Percentiles rank a stretch among this genome's conserved stretches.
These are phyloP conservation scores for Machaerirhynchus nigripectus DNA, from an alignment of 2,113 vertebrate genomes.

Conservation along the genomic window DNA sequence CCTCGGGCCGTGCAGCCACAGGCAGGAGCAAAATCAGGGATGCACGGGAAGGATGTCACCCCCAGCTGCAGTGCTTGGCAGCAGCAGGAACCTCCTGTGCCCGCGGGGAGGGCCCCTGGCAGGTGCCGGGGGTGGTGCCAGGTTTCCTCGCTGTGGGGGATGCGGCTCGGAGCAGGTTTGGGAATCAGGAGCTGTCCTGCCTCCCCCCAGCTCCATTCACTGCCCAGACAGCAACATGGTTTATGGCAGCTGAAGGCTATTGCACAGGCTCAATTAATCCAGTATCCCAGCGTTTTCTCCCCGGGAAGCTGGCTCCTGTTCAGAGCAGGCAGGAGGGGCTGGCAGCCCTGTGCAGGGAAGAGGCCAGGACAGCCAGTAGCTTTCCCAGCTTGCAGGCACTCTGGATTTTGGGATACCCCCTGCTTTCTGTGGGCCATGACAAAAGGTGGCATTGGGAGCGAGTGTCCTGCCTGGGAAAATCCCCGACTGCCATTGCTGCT, in stretches of 20 bases:
- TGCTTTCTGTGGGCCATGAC: not conserved
- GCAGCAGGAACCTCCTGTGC: not conserved
- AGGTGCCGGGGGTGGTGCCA: not conserved
- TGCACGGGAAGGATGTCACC: accelerated
- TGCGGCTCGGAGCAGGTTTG: not conserved
- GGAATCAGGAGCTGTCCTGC: not conserved
- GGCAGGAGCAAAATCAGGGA: not conserved
- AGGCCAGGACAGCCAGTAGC: not conserved
- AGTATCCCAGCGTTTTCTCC: not conserved
- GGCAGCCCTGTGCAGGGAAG: not conserved
- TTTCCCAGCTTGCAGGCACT: not conserved
- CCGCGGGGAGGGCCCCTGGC: accelerated
- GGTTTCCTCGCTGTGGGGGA: not conserved
- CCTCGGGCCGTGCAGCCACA: not conserved
- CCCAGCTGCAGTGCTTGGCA: accelerated
- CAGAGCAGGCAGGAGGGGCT: slow-evolving; percentile 37
- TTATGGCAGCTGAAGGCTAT: slow-evolving; percentile 39
- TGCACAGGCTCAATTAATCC: not conserved
- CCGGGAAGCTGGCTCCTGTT: slow-evolving; percentile 35
- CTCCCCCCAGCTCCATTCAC: slow-evolving; percentile 6
- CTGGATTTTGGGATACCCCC: not conserved
- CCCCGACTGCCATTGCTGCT: accelerated
- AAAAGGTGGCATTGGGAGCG: not conserved
- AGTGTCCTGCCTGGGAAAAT: not conserved
- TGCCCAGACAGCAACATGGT: slow-evolving; percentile 30